These are phyloP conservation scores for Datnioides undecimradiatus DNA, from an alignment of 2,113 vertebrate genomes.

Conservation along the genomic window DNA sequence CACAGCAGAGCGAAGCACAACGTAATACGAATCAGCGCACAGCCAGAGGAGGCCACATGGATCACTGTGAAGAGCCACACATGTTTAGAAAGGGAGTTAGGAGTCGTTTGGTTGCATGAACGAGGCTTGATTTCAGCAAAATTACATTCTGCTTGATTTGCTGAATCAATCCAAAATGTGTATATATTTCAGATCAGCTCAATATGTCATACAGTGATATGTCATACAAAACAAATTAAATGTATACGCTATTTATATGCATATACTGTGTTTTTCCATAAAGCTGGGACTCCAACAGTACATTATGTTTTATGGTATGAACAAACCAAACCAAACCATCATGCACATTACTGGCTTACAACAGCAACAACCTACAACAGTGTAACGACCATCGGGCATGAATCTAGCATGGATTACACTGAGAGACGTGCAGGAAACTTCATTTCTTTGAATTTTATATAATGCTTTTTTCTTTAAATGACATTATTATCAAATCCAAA, in stretches of 20 bases:
- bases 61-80: constrained; percentile 31
- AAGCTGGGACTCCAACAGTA: background rate
- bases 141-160: constrained; percentile 1
- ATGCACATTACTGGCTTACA: background rate
- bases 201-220: constrained; percentile 23
- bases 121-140: constrained; percentile 12
- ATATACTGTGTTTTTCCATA: background rate
- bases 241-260: background rate
- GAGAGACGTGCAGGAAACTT: too few relatives aligned
- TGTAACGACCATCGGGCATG: too few relatives aligned
- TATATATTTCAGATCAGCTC: background rate
- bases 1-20: constrained; percentile 22
- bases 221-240: background rate
- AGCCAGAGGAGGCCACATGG: background rate
- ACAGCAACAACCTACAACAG: background rate
- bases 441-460: too few relatives aligned
- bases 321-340: background rate
- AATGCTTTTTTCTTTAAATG: too few relatives aligned
- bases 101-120: constrained; percentile 7
- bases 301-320: too few relatives aligned
- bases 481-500: too few relatives aligned
- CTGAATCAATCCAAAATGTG: background rate
- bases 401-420: too few relatives aligned
- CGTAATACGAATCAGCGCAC: background rate
- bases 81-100: background rate